phyloP scores from a whole-genome alignment of 1,140 invertebrate species.

The Cydia splendana region DNA sequence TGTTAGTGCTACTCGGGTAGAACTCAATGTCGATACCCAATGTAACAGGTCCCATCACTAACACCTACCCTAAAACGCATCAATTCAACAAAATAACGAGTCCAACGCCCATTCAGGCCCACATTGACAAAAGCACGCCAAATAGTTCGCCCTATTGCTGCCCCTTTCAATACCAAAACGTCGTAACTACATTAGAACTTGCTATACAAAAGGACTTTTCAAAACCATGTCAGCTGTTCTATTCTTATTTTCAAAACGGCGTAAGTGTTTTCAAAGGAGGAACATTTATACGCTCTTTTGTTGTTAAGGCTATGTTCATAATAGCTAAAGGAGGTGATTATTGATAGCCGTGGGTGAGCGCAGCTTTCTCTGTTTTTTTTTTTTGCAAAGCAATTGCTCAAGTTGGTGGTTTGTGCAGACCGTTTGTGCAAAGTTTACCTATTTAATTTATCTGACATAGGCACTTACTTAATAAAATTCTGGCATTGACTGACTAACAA shows the following conservation, averaged over 20 bases:
- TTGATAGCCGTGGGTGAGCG: conserved; percentile 1
- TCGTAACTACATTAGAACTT: not conserved
- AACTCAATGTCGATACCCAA: not conserved
- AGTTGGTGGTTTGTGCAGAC: not conserved
- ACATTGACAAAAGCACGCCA: conserved; percentile 18
- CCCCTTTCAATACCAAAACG: not conserved
- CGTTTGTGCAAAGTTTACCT: conserved; percentile 1
- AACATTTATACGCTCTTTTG: not conserved
- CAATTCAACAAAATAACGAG: conserved; percentile 21
- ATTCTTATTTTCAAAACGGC: not conserved
- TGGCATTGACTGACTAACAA: not conserved
- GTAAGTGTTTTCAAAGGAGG: not conserved
- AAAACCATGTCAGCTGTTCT: not conserved
- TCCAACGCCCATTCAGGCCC: conserved; percentile 13
- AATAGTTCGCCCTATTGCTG: conserved; percentile 1
- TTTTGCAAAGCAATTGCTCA: conserved; percentile 6
- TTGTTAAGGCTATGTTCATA: not conserved
- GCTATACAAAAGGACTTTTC: not conserved
- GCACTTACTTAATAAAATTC: not conserved
- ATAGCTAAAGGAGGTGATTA: conserved; percentile 16
- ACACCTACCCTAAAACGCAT: not conserved
- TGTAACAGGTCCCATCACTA: conserved; percentile 11
- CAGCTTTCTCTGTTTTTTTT: not conserved
- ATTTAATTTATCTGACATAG: not conserved
- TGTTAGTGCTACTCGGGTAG: no score